Base-by-base conservation (phyloP, 2,113 vertebrate species). In the Saccopteryx leptura region DNA sequence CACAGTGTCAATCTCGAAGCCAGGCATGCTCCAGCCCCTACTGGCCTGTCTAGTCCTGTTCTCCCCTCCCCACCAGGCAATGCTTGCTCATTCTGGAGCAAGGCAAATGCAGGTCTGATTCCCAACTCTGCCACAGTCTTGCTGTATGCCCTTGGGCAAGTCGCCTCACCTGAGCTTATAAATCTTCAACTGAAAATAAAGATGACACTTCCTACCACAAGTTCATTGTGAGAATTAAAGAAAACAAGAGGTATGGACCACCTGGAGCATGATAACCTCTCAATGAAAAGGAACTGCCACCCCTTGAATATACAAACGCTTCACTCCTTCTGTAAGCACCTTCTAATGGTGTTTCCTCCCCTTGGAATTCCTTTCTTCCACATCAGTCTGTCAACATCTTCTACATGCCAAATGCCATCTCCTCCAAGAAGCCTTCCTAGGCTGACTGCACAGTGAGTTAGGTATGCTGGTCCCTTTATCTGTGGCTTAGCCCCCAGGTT, bases 341-440 rank as follows among this genome's bases (percentile, higher is more conserved):
- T 88, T 46, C 31, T 48, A 79, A 54, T 48, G n/a, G n/a, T 91
- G 31, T 52, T 76, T 61, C 61, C 19, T 76, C 31, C 68, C 84
- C 54, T 78, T 56, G 60, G 31, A 95, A 83, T 7, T 17, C 14
- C 66, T 58, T 83, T 85, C 52, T 24, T 80, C 66, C 48, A n/a
- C 39, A 68, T 75, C 50, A 13, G 18, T 33, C 31, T 60, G 61
- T 68, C 50, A 13, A 94, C 88, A 69, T 63, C 14, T 54, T 93
- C 54, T 50, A 80, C 74, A 48, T 68, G 58, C 61, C 71, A 93
- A 82, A 54, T 83, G 63, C 31, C 21, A 9, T 86, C 68, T 92
- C 84, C 61, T 96, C 92, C 94, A 93, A 78, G 85, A 91, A 96
- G 96, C 85, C 82, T 56, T 83, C 85, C 69, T 66, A 66, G 83